These are phyloP conservation scores for Otocyon megalotis DNA, from an alignment of 2,113 vertebrate species.

Conservation along the genomic window DNA sequence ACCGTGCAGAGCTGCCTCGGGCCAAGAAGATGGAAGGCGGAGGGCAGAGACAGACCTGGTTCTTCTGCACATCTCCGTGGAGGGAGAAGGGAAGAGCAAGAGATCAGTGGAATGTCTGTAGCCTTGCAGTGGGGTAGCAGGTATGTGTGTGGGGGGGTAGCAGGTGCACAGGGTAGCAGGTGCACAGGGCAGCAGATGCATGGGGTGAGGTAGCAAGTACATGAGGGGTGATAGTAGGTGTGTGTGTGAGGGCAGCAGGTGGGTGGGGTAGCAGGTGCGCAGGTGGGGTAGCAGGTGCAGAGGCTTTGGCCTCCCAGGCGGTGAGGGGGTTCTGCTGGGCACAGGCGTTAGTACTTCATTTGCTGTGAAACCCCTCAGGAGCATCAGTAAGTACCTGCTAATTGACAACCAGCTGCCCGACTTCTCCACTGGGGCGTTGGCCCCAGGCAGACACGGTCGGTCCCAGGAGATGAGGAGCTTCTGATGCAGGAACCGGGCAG, in stretches of 20 bases:
- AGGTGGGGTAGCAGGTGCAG: not conserved
- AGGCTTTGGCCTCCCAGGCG: not conserved
- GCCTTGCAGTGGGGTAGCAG: rapidly evolving
- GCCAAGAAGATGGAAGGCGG: not conserved
- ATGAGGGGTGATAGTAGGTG: too few species aligned
- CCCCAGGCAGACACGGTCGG: not conserved
- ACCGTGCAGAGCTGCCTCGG: not conserved
- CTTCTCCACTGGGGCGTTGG: not conserved
- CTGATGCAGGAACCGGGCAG: rapidly evolving
- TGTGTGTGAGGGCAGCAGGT: too few species aligned
- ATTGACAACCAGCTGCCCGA: not conserved
- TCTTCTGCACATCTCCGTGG: not conserved
- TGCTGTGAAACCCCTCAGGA: slow-evolving; percentile 10
- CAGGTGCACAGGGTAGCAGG: too few species aligned
- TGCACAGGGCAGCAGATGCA: too few species aligned
- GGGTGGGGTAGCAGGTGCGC: too few species aligned
- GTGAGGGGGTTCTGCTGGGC: not conserved
- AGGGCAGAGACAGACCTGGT: not conserved
- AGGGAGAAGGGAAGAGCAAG: not conserved
- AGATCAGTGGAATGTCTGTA: not conserved
- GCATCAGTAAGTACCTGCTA: slow-evolving; percentile 18
- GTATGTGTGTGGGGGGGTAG: not conserved
- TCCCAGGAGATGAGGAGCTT: not conserved
- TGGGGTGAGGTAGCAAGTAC: too few species aligned
- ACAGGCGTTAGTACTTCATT: not conserved